These are phyloP conservation scores for Etheostoma spectabile DNA, from an alignment of 2,113 vertebrate species.

Conservation along the genomic window DNA sequence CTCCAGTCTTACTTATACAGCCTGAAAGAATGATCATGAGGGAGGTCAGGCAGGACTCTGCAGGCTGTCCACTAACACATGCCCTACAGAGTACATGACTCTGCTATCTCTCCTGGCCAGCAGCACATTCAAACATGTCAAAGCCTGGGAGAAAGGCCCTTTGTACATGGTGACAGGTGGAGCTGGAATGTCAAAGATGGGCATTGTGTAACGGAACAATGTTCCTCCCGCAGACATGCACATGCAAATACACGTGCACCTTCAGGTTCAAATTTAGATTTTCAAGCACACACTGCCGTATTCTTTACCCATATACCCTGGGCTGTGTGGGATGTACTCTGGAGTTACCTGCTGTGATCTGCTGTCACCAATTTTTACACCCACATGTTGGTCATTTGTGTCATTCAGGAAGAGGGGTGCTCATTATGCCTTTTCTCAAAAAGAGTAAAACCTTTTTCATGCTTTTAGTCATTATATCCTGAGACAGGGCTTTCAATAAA, in stretches of 20 bases:
- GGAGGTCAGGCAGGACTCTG: constrained; percentile 51
- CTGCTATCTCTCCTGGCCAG: constrained; percentile 67
- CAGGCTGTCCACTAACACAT: constrained; percentile 60
- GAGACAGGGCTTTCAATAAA: neutral
- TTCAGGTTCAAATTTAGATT: constrained; percentile 64
- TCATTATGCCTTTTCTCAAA: constrained; percentile 31
- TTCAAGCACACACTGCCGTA: constrained; percentile 20
- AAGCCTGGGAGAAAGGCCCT: constrained; percentile 49
- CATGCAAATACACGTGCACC: constrained; percentile 53
- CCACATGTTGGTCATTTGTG: constrained; percentile 61
- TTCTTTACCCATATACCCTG: constrained; percentile 10
- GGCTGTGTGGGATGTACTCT: constrained; percentile 38
- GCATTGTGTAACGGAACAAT: constrained; percentile 64
- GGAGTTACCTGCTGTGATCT: constrained; percentile 46
- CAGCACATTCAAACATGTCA: constrained; percentile 57
- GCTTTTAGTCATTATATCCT: neutral
- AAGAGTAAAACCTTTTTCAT: neutral
- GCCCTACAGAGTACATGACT: constrained; percentile 18
- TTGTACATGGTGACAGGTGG: constrained; percentile 71
- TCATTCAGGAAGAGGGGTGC: constrained; percentile 37
- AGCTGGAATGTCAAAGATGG: constrained; percentile 66
- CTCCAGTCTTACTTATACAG: constrained; percentile 24
- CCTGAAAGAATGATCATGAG: constrained; percentile 25
- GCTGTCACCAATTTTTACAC: constrained; percentile 60
- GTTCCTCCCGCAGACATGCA: constrained; percentile 41